phyloP scores from a whole-genome alignment of 2,888 invertebrate species.

The Tetragnatha montana region DNA sequence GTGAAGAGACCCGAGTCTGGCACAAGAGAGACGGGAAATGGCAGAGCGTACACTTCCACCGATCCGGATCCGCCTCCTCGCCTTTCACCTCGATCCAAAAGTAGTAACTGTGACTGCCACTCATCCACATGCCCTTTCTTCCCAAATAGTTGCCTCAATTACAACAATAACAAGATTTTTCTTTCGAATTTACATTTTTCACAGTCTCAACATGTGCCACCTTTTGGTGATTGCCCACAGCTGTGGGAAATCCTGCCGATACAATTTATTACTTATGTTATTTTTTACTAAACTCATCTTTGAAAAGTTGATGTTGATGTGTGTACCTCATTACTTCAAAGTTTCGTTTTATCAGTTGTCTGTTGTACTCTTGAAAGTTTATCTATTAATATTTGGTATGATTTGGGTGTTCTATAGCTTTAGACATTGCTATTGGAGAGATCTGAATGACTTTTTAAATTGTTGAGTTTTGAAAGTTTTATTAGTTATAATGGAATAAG shows the following conservation, averaged over 20 bases:
- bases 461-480: background rate
- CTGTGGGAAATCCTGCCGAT: background rate
- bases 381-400: background rate
- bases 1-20: slow-evolving; percentile 99
- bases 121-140: background rate
- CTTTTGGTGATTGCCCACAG: background rate
- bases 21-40: slow-evolving; percentile 98
- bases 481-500: background rate
- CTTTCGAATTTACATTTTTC: background rate
- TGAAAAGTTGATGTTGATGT: background rate
- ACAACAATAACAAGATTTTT: background rate
- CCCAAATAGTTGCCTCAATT: no score
- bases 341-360: background rate
- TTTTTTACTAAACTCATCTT: background rate
- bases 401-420: background rate
- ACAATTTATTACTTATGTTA: background rate
- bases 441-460: background rate
- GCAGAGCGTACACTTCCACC: slow-evolving; percentile 99
- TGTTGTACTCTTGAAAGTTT: background rate
- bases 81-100: slow-evolving; percentile 66
- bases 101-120: slow-evolving; percentile 26
- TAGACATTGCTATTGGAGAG: background rate
- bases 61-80: slow-evolving; percentile 80
- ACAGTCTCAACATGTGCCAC: background rate
- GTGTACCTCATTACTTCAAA: background rate